Conservation (phyloP, 1,140 invertebrate genomes). For the Venturia canescens region DNA sequence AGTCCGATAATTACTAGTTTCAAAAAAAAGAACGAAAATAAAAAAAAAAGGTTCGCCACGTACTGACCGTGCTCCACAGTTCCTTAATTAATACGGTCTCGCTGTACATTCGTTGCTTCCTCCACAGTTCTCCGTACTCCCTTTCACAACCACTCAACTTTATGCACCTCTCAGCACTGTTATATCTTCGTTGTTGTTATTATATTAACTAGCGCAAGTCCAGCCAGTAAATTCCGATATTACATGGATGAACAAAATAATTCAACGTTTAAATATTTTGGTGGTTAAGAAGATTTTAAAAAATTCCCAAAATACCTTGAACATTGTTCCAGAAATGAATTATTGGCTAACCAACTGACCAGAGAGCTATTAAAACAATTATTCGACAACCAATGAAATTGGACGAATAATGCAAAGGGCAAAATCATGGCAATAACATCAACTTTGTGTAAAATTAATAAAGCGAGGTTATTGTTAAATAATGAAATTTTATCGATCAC, state of each 20-base stretch:
- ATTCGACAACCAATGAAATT: too few species aligned
- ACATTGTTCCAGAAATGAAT: too few species aligned
- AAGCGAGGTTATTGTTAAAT: too few species aligned
- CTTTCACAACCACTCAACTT: not conserved
- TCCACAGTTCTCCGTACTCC: not conserved
- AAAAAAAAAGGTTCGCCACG: not conserved
- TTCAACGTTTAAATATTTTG: too few species aligned
- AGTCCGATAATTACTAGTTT: conserved; percentile 30
- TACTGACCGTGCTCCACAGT: not conserved
- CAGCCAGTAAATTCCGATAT: not conserved
- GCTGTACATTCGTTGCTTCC: not conserved
- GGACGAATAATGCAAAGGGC: too few species aligned
- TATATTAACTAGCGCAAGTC: not conserved
- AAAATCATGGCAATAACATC: too few species aligned
- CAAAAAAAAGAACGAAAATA: not conserved
- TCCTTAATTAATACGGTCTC: conserved; percentile 38
- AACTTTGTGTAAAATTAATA: too few species aligned
- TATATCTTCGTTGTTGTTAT: not conserved
- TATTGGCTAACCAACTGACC: too few species aligned
- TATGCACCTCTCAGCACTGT: not conserved
- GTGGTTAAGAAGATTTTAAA: too few species aligned
- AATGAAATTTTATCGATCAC: too few species aligned
- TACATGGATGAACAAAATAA: not conserved
- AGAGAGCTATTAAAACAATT: too few species aligned
- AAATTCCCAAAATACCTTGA: too few species aligned